Percentiles rank a stretch among this genome's conserved stretches.
Conservation (phyloP, 2,888 invertebrate species). For the Falcaria lacertinaria region DNA sequence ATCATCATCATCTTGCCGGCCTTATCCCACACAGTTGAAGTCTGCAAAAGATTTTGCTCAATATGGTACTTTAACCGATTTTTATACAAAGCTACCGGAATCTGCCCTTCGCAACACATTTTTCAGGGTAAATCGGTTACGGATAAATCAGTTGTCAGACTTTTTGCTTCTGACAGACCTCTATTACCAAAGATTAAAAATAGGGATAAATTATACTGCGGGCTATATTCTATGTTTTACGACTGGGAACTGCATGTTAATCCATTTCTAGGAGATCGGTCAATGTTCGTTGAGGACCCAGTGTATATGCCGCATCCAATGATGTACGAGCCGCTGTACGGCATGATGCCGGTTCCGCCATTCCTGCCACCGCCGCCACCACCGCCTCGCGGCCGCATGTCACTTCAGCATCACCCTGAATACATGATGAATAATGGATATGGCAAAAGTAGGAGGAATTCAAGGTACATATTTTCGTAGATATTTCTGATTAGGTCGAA, state of each 20-base stretch:
- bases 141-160: too few relatives aligned
- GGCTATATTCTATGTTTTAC: too few relatives aligned
- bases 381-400: constrained; percentile 54
- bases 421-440: constrained; percentile 54
- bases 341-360: constrained; percentile 43
- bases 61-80: too few relatives aligned
- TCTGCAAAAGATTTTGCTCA: too few relatives aligned
- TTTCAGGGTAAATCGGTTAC: too few relatives aligned
- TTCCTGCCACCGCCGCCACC: constrained; percentile 49
- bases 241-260: neutral
- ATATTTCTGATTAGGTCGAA: neutral
- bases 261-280: constrained; percentile 54
- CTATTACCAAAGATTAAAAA: too few relatives aligned
- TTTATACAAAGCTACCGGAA: too few relatives aligned
- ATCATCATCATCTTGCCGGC: too few relatives aligned
- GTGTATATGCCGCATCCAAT: constrained; percentile 59
- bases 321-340: constrained; percentile 65
- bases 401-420: constrained; percentile 61
- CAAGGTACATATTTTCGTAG: constrained; percentile 52
- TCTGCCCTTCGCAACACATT: too few relatives aligned
- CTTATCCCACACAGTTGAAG: too few relatives aligned
- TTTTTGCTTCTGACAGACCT: too few relatives aligned
- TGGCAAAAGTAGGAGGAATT: constrained; percentile 55
- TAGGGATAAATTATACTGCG: too few relatives aligned
- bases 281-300: constrained; percentile 64